phyloP scores from a whole-genome alignment of 2,888 invertebrate genomes.

The Tortricodes alternella region DNA sequence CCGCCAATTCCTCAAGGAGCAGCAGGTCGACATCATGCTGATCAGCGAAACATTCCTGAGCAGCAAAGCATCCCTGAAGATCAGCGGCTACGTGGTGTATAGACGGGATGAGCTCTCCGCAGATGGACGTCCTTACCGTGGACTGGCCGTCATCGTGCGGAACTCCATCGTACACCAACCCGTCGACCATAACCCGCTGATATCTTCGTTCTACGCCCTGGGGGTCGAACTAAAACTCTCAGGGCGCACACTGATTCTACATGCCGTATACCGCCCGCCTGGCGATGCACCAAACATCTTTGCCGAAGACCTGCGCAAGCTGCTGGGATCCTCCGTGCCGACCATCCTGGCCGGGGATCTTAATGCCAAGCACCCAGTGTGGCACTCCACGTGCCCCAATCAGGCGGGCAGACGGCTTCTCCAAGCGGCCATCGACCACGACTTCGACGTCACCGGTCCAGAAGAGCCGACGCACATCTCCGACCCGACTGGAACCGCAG shows the following conservation, averaged over 20 bases:
- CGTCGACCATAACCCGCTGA: not conserved
- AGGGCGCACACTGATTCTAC: not conserved
- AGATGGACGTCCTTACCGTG: conserved; percentile 11
- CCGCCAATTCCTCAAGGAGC: not conserved
- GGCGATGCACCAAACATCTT: rapidly evolving
- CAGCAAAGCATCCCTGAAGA: not conserved
- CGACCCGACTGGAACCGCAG: not conserved
- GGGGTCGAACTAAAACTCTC: conserved; percentile 12
- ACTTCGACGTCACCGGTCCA: not conserved
- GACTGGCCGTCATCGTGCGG: conserved; percentile 14
- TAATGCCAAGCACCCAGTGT: conserved; percentile 5
- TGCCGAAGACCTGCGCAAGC: not conserved
- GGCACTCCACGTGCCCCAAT: not conserved
- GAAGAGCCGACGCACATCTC: not conserved
- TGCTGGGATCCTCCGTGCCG: not conserved
- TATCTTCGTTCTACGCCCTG: conserved; percentile 1
- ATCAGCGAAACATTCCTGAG: not conserved
- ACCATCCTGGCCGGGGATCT: conserved; percentile 10
- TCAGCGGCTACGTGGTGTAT: not conserved
- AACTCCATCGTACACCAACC: conserved; percentile 25
- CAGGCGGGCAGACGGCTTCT: not conserved
- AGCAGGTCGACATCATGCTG: conserved; percentile 3
- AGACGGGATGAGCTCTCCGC: not conserved
- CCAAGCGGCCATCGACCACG: not conserved
- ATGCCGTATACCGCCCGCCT: conserved; percentile 26